A percentile compares a stretch with the other conserved stretches of the same genome.
phyloP scores from a whole-genome alignment of 2,888 invertebrate genomes.

The Diachrysia chrysitis region DNA sequence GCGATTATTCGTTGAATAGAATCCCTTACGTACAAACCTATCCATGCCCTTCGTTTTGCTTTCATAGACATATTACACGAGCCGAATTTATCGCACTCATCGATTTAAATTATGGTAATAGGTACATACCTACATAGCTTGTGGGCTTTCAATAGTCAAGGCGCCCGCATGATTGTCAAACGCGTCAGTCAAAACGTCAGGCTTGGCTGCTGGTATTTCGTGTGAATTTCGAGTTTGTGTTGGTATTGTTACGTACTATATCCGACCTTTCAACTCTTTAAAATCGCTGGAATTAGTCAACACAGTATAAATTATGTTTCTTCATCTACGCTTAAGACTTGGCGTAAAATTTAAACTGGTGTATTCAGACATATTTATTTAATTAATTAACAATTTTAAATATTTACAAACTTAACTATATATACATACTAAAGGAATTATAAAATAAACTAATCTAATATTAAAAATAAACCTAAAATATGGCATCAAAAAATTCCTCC shows the following conservation, averaged over 20 bases:
- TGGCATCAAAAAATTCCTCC: no score
- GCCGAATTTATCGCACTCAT: constrained; percentile 20
- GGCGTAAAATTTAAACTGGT: no score
- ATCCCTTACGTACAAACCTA: not conserved
- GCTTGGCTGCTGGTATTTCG: not conserved
- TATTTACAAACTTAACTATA: no score
- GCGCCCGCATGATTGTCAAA: constrained; percentile 37
- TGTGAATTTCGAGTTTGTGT: constrained; percentile 6
- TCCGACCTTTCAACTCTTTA: not conserved
- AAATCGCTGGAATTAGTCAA: not conserved
- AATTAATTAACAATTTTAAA: no score
- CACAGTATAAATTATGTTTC: no score
- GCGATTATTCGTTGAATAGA: constrained; percentile 4
- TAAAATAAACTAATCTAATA: no score
- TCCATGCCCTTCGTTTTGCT: not conserved
- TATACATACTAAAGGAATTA: no score
- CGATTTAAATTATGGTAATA: constrained; percentile 48
- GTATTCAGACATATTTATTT: no score
- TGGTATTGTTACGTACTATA: not conserved
- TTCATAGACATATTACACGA: constrained; percentile 10
- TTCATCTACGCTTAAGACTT: no score
- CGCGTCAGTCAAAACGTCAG: constrained; percentile 32
- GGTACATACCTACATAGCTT: constrained; percentile 8
- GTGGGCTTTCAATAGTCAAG: constrained; percentile 43
- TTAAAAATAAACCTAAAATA: no score